phyloP scores from a whole-genome alignment of 2,888 invertebrate genomes.

The Achlya flavicornis region DNA sequence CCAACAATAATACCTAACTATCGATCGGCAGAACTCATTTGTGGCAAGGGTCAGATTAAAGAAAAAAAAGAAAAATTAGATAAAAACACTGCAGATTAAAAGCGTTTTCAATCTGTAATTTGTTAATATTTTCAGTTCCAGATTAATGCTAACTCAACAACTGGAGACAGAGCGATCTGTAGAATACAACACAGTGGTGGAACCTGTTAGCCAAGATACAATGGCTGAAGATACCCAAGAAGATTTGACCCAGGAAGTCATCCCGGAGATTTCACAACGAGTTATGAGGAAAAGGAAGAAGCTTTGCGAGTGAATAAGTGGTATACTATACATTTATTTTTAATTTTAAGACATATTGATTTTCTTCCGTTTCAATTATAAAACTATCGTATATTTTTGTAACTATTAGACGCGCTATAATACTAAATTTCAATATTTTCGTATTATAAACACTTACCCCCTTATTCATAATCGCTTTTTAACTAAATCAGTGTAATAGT shows the following conservation, averaged over 20 bases:
- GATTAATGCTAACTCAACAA: constrained; percentile 49
- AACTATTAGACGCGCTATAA: neutral
- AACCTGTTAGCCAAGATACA: constrained; percentile 19
- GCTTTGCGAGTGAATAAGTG: constrained; percentile 24
- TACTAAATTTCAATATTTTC: neutral
- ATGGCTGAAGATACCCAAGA: constrained; percentile 34
- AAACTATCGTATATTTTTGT: neutral
- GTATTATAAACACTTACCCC: no score
- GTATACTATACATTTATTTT: constrained; percentile 26
- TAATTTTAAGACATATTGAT: constrained; percentile 20
- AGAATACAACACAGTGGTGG: constrained; percentile 27
- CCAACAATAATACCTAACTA: no score
- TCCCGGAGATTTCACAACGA: constrained; percentile 61
- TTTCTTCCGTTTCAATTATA: neutral
- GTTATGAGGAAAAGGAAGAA: constrained; percentile 61
- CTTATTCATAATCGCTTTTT: no score
- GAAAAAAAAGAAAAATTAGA: no score
- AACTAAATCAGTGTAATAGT: no score
- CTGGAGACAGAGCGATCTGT: constrained; percentile 37
- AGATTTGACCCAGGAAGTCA: constrained; percentile 47
- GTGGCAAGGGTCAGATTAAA: no score
- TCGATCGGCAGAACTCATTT: no score
- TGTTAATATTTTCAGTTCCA: constrained; percentile 47
- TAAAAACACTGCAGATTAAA: no score
- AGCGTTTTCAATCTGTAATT: no score